Conservation (phyloP, 2,113 vertebrate genomes). For the Callipepla californica region DNA sequence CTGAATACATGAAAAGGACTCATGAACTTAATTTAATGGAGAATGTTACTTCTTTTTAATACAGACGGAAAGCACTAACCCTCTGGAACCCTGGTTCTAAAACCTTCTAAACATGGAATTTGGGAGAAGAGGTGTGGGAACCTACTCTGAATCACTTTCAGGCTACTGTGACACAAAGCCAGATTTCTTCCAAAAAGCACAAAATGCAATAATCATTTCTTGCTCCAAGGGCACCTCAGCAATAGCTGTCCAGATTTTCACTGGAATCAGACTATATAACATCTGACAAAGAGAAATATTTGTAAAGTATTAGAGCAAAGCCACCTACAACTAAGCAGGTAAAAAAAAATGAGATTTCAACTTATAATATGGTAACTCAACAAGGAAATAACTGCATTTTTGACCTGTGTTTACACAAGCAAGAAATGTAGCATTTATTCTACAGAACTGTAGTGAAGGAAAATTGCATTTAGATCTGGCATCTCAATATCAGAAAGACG, state of each 20-base stretch:
- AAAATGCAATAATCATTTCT: background rate
- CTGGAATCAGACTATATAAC: background rate
- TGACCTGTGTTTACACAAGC: background rate
- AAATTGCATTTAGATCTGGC: background rate
- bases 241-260: background rate
- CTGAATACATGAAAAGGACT: background rate
- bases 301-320: background rate
- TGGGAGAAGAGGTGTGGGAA: background rate
- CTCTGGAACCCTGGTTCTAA: background rate
- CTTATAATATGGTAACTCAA: background rate
- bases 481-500: background rate
- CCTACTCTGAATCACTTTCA: background rate
- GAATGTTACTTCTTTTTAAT: background rate
- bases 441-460: background rate
- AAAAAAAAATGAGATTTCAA: background rate
- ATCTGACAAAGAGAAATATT: background rate
- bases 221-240: background rate
- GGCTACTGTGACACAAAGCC: background rate
- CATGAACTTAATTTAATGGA: background rate
- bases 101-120: background rate
- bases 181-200: background rate
- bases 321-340: background rate
- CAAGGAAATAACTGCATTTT: background rate
- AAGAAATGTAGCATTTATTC: background rate
- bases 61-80: background rate